Evolutionary conservation across 2,113 vertebrate species (phyloP).

Genomic region (Periophthalmodon schlosseri): DNA sequence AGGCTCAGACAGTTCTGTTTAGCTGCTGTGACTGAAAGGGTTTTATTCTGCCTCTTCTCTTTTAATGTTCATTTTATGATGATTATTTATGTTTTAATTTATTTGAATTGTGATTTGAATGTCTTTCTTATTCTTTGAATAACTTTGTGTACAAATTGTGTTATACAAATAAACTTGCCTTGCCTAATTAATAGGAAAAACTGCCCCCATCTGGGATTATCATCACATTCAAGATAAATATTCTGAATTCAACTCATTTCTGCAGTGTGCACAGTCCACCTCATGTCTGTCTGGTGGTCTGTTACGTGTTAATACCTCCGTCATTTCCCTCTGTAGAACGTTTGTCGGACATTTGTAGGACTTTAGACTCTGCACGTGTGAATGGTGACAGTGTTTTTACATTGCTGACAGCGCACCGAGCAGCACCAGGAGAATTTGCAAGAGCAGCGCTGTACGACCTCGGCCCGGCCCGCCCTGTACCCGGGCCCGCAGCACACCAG

Average conservation of each 20-base stretch:
- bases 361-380: conserved; percentile 72
- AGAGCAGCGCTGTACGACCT: conserved; percentile 78
- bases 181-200: no score
- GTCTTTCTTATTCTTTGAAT: no score
- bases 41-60: no score
- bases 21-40: no score
- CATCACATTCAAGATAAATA: neutral
- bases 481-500: conserved; percentile 78
- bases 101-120: no score
- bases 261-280: neutral
- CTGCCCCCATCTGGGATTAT: no score
- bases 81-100: no score
- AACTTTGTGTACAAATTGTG: no score
- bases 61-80: no score
- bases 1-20: no score
- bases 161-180: no score
- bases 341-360: neutral
- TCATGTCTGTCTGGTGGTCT: conserved; percentile 31
- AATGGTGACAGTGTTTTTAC: conserved; percentile 75
- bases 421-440: conserved; percentile 83
- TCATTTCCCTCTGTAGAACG: conserved; percentile 1
- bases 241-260: neutral
- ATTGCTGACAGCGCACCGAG: conserved; percentile 77
- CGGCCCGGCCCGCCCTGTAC: conserved; percentile 69
- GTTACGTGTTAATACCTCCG: conserved; percentile 3